These are phyloP conservation scores for Drosophila setifemur DNA, from an alignment of 1,140 invertebrate species.

Conservation along the genomic window DNA sequence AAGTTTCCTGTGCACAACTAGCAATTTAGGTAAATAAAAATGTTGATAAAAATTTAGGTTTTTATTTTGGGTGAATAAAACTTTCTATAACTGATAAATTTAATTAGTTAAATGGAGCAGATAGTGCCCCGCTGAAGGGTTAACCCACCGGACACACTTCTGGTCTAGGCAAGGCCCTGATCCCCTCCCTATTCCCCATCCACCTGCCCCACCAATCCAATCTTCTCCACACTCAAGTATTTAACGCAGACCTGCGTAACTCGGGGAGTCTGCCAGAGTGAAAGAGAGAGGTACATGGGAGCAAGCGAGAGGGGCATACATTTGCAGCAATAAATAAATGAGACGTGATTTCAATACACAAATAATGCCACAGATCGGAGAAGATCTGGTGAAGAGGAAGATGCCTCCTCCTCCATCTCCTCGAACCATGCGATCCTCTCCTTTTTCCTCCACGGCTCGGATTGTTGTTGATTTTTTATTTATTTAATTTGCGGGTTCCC, in stretches of 20 bases:
- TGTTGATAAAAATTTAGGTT: no score
- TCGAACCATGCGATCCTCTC: conserved; percentile 1
- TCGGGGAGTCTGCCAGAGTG: conserved; percentile 11
- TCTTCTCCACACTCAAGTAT: conserved; percentile 33
- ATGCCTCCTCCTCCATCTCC: conserved; percentile 41
- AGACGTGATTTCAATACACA: conserved; percentile 82
- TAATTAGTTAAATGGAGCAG: no score
- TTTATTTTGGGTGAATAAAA: no score
- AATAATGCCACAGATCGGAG: conserved; percentile 57
- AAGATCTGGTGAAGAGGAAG: conserved; percentile 20
- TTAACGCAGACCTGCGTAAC: conserved; percentile 69
- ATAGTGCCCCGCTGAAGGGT: conserved; percentile 20
- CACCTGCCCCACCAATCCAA: background rate
- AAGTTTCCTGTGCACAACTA: no score
- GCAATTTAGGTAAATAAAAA: no score
- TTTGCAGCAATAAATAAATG: conserved; percentile 82
- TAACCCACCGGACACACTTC: conserved; percentile 44
- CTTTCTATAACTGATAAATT: no score
- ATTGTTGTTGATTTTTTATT: conserved; percentile 76
- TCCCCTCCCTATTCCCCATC: background rate
- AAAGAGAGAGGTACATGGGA: no score
- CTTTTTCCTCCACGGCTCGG: conserved; percentile 5
- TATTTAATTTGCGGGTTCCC: conserved; percentile 72
- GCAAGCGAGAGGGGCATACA: conserved; percentile 26
- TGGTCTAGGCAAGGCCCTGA: conserved; percentile 15